Conservation (phyloP, 2,797 vertebrate species). For the Bradypodion ventrale region DNA sequence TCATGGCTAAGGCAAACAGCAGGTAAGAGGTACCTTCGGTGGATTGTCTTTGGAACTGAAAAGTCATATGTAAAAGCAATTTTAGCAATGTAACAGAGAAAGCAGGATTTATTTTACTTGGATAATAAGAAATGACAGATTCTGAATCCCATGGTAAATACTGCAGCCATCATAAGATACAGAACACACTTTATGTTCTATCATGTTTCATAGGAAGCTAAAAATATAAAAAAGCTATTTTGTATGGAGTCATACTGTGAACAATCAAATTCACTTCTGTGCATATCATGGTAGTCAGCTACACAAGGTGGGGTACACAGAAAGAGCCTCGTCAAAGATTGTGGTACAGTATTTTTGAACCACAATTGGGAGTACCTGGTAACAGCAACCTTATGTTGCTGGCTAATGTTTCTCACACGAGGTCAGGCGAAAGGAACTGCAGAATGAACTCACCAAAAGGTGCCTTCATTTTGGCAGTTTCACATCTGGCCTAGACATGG, state of each 20-base stretch:
- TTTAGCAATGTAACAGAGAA: neutral
- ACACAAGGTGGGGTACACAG: no score
- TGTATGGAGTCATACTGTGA: neutral
- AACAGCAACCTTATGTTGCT: no score
- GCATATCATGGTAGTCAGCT: no score
- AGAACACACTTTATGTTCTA: neutral
- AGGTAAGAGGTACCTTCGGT: slow-evolving; percentile 77
- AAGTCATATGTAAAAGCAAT: slow-evolving; percentile 14
- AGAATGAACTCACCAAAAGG: no score
- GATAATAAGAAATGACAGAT: neutral
- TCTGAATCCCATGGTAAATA: neutral
- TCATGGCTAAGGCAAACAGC: slow-evolving; percentile 73
- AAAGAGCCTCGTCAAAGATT: no score
- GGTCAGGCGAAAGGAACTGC: no score
- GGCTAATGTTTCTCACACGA: no score
- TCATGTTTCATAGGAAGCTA: neutral
- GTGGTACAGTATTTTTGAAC: no score
- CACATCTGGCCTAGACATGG: no score
- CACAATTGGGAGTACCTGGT: no score
- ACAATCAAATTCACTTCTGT: no score
- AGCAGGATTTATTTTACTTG: neutral
- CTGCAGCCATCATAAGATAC: neutral
- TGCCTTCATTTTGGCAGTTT: no score
- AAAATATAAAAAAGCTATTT: neutral
- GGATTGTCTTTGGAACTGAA: slow-evolving; percentile 73